These are phyloP conservation scores for Porites divaricata DNA, from an alignment of 92 coral and sea anemone species.

Conservation along the genomic window DNA sequence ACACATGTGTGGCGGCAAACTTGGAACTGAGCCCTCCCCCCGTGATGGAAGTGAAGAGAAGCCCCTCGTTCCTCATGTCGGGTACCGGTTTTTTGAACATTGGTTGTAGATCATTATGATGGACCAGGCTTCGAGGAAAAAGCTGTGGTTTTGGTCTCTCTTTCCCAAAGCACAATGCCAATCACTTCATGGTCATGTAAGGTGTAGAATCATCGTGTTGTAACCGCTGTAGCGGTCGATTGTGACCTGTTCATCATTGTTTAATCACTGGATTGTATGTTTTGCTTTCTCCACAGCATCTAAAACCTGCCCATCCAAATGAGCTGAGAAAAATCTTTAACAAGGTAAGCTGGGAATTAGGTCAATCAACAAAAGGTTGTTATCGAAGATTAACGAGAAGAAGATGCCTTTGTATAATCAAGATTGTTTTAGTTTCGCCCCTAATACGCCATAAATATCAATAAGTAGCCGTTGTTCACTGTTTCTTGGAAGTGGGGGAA, in stretches of 20 bases:
- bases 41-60: neutral
- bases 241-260: neutral
- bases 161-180: constrained; percentile 37
- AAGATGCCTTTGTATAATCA: too few species aligned
- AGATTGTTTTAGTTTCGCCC: neutral
- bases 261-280: too few species aligned
- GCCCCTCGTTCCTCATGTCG: neutral
- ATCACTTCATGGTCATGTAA: constrained; percentile 30
- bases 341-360: constrained; percentile 69
- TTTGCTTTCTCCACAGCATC: constrained; percentile 55
- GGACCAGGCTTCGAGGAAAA: constrained; percentile 11
- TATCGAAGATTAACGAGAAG: neutral
- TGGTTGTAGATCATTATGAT: neutral
- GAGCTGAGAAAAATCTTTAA: constrained; percentile 76
- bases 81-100: neutral
- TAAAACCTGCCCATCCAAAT: constrained; percentile 88
- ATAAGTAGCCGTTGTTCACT: neutral
- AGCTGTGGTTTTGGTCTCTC: constrained; percentile 24
- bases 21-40: constrained; percentile 30
- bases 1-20: constrained; percentile 48
- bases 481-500: neutral
- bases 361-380: neutral
- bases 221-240: neutral
- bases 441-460: neutral
- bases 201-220: neutral